Conservation (phyloP, 2,888 invertebrate genomes). For the Cephus sareptanus region DNA sequence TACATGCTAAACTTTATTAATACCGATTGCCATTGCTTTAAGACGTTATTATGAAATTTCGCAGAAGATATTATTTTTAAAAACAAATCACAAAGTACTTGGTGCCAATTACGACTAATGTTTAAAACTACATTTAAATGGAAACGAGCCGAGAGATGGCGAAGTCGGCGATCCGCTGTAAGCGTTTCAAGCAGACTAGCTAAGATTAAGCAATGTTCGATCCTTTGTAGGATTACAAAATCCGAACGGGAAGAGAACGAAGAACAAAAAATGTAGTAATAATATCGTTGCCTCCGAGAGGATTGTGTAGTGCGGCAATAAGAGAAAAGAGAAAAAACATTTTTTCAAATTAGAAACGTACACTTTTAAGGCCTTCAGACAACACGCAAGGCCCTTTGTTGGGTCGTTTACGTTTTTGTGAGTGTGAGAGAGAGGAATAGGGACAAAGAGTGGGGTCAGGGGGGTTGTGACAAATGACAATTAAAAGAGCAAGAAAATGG, state of each 20-base stretch:
- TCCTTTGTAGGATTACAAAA: conserved; percentile 39
- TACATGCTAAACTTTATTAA: not conserved
- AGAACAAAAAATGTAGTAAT: conserved; percentile 17
- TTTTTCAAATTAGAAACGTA: not conserved
- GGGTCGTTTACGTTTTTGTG: not conserved
- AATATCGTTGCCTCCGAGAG: conserved; percentile 43
- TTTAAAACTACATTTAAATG: conserved; percentile 27
- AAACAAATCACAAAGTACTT: conserved; percentile 31
- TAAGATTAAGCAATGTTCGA: conserved; percentile 29
- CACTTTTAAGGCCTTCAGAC: not conserved
- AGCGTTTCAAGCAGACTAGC: conserved; percentile 5
- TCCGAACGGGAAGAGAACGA: conserved; percentile 29
- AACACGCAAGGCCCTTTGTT: not conserved
- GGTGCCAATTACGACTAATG: conserved; percentile 43
- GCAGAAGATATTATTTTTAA: conserved; percentile 1
- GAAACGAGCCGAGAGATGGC: conserved; percentile 14
- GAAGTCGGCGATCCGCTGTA: conserved; percentile 14
- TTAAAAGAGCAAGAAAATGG: not conserved
- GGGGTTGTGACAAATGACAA: not conserved
- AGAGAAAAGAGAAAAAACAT: conserved; percentile 14
- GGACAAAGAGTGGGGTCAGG: not conserved
- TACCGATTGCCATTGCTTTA: not conserved
- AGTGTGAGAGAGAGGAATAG: too few species aligned
- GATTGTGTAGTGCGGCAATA: conserved; percentile 46
- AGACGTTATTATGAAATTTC: not conserved